Evolutionary conservation across 2,888 invertebrate genomes (phyloP).

Genomic region (Taenaris catops): DNA sequence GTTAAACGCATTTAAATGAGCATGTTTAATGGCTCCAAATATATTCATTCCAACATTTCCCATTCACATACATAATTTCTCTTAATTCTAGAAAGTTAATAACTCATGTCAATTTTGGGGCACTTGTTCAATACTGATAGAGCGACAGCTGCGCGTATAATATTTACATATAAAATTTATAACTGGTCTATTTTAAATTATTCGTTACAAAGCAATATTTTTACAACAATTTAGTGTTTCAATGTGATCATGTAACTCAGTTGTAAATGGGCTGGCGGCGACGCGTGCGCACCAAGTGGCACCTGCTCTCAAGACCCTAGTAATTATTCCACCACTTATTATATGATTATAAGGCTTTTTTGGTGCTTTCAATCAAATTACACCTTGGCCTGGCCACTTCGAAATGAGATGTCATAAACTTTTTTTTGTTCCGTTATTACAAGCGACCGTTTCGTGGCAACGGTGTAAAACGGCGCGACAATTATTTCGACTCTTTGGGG

Average conservation of each 20-base stretch:
- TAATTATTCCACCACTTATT: slow-evolving; percentile 78
- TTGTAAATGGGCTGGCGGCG: slow-evolving; percentile 30
- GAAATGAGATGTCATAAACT: slow-evolving; percentile 76
- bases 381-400: slow-evolving; percentile 71
- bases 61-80: too few relatives aligned
- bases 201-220: slow-evolving; percentile 21
- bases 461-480: slow-evolving; percentile 54
- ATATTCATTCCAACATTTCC: too few relatives aligned
- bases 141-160: slow-evolving; percentile 15
- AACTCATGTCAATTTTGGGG: background rate
- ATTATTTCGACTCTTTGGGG: slow-evolving; percentile 23
- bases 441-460: slow-evolving; percentile 43
- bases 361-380: slow-evolving; percentile 80
- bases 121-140: background rate
- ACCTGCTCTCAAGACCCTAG: slow-evolving; percentile 71
- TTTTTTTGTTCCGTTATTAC: slow-evolving; percentile 46
- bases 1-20: too few relatives aligned
- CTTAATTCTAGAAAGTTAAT: too few relatives aligned
- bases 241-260: slow-evolving; percentile 45
- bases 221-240: slow-evolving; percentile 27
- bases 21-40: too few relatives aligned
- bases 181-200: slow-evolving; percentile 13
- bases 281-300: slow-evolving; percentile 51
- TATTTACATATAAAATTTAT: slow-evolving; percentile 12
- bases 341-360: slow-evolving; percentile 78